Conservation (phyloP, 2,113 vertebrate genomes). For the Motacilla alba region DNA sequence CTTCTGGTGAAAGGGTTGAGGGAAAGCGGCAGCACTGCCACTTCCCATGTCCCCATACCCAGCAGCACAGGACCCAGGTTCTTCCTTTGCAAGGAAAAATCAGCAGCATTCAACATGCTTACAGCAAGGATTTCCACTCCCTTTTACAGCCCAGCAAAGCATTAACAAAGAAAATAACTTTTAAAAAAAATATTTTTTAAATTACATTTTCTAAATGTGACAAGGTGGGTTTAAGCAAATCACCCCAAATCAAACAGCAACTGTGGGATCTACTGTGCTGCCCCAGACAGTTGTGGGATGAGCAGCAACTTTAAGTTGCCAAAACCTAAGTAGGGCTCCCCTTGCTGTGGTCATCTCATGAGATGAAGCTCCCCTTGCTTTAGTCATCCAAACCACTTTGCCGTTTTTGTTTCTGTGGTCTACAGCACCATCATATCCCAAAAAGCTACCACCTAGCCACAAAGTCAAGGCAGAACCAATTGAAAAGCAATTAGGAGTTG, state of each 20-base stretch:
- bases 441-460: not conserved
- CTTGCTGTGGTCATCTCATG: not conserved
- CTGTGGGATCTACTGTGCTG: accelerated
- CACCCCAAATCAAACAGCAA: accelerated
- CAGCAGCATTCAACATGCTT: accelerated
- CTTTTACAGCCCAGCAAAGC: not conserved
- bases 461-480: not conserved
- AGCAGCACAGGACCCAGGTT: not conserved
- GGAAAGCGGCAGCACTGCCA: not conserved
- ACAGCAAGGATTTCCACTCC: not conserved
- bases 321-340: not conserved
- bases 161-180: not conserved
- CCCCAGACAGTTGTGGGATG: accelerated
- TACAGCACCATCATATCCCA: not conserved
- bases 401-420: not conserved
- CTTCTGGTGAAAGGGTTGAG: not conserved
- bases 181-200: not conserved
- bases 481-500: not conserved
- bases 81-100: not conserved
- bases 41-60: accelerated
- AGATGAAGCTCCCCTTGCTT: not conserved
- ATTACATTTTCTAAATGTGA: not conserved
- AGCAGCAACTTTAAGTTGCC: not conserved
- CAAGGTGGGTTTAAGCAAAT: not conserved
- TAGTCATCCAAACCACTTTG: not conserved